phyloP scores from a whole-genome alignment of 2,113 vertebrate species.

The Hippocampus barbouri region DNA sequence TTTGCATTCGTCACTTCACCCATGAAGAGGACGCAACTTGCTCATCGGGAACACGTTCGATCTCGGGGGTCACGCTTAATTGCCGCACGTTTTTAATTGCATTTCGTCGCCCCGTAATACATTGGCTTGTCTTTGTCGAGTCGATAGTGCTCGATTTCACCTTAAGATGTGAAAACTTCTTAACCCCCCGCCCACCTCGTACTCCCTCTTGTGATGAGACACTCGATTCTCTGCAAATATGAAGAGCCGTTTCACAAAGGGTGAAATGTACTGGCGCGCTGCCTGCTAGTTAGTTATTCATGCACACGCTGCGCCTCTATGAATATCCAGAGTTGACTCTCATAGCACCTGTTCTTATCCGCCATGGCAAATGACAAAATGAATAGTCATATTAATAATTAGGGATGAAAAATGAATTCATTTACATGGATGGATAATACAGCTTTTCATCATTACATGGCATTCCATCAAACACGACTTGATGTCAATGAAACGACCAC shows the following conservation, averaged over 20 bases:
- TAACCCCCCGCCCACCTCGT: background rate
- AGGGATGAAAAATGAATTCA: background rate
- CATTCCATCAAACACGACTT: background rate
- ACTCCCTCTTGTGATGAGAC: background rate
- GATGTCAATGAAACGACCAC: too few relatives aligned
- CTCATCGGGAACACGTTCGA: background rate
- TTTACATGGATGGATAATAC: background rate
- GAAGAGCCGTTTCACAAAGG: background rate
- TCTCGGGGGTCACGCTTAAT: background rate
- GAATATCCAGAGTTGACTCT: background rate
- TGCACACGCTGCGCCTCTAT: background rate
- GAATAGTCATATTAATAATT: background rate
- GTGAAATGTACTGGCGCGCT: background rate
- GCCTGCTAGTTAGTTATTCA: slow-evolving; percentile 1
- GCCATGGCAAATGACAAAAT: background rate
- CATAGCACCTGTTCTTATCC: background rate
- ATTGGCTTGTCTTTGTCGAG: background rate
- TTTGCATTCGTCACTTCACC: background rate
- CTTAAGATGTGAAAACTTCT: background rate
- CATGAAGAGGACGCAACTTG: background rate
- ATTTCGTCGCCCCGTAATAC: slow-evolving; percentile 3
- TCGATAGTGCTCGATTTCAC: background rate
- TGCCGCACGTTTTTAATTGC: background rate
- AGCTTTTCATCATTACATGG: background rate
- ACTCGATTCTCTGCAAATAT: background rate